Percentiles rank a stretch among this genome's conserved stretches.
These are phyloP conservation scores for Mongoloraphidia duomilia DNA, from an alignment of 2,888 invertebrate genomes.

Conservation along the genomic window DNA sequence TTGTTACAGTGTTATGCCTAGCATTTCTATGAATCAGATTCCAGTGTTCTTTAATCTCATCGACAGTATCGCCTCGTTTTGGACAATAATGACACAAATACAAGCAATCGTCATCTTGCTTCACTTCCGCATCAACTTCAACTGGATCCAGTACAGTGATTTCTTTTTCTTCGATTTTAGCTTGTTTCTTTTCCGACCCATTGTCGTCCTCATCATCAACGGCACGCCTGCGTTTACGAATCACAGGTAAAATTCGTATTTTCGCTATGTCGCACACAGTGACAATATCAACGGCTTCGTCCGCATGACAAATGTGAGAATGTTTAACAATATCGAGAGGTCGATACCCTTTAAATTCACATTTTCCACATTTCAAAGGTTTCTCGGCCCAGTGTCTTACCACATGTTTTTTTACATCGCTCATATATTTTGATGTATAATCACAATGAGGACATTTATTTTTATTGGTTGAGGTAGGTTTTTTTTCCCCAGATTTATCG, in stretches of 20 bases:
- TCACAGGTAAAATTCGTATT: too few relatives aligned
- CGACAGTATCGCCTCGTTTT: conserved; percentile 12
- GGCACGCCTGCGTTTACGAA: conserved; percentile 1
- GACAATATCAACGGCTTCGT: not conserved
- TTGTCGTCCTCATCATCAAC: conserved; percentile 6
- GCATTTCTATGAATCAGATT: conserved; percentile 13
- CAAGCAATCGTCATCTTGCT: conserved; percentile 1
- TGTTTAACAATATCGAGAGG: conserved; percentile 22
- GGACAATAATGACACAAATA: conserved; percentile 18
- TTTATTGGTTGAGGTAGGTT: conserved; percentile 5
- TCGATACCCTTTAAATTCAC: conserved; percentile 23
- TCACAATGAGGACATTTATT: conserved; percentile 27
- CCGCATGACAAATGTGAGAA: conserved; percentile 18
- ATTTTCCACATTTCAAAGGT: conserved; percentile 31
- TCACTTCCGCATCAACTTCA: conserved; percentile 10
- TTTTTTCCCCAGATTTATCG: conserved; percentile 1
- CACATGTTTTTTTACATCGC: conserved; percentile 29
- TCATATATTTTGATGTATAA: conserved; percentile 15
- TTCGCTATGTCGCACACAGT: too few relatives aligned
- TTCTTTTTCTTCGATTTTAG: conserved; percentile 2
- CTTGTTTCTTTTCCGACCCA: conserved; percentile 8
- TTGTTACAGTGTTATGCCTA: conserved; percentile 7
- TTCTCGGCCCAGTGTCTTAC: conserved; percentile 33
- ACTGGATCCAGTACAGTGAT: conserved; percentile 5
- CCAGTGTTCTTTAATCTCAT: conserved; percentile 15